Evolutionary conservation across 2,113 vertebrate species (phyloP), one percentile per base, ranked within the genome.

Genomic region (Melanocharis versteri): DNA sequence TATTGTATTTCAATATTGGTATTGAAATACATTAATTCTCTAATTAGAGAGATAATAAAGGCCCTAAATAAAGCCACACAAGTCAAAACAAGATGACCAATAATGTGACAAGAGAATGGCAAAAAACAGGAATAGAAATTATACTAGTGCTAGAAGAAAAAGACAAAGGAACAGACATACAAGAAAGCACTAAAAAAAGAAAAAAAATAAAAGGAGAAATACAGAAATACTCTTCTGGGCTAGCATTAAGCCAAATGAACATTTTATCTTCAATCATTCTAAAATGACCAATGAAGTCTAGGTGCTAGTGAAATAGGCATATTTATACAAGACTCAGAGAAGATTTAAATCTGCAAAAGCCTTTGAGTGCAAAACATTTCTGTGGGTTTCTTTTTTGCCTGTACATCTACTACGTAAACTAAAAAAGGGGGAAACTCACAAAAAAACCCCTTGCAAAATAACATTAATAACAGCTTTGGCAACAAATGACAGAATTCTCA

Each of bases 131-230:
- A 56, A 45, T 8, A 77, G 1, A 77, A 76, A 64, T 80, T 28
- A 28, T 33, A 31, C 2, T 54, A 35, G 7, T 15, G 6, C 2
- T n/a, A 47, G 53, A 47, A 37, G 20, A 66, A 56, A 21, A 70
- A 2, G 13, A 50, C 26, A 64, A 51, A 82, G 8, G 54, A 70
- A 66, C 14, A 68, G 35, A 21, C 13, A 21, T 48, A 19, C 3
- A 57, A 6, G 8, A 48, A 78, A 73, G 4, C 8, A n/a, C 12
- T 60, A 65, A 45, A 37, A 5, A 2, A 2, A 7, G 10, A 31
- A n/a, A 10, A 23, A 42, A 27, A 39, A 12, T 10, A 15, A 9
- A 20, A 22, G 15, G 0, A 3, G 0, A 7, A n/a, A 17, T 68
- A 40, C 7, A 31, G 11, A 75, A 58, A 48, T 35, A 35, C 10